Evolutionary conservation across 2,888 invertebrate genomes (phyloP), one percentile per base, ranked within the genome.

Genomic region (Lottia gigantea): DNA sequence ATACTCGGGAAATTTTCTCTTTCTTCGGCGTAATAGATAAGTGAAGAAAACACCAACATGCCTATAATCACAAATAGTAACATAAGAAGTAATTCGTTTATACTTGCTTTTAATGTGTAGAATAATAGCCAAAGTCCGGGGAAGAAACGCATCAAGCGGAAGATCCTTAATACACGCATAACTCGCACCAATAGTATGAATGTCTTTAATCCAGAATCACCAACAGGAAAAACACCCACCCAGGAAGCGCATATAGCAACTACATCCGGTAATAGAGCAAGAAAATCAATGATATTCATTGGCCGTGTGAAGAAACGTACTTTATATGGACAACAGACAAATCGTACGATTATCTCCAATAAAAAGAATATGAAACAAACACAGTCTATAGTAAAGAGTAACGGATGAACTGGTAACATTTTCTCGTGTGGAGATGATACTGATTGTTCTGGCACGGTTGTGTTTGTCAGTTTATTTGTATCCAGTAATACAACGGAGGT

Each of bases 91-190:
- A 83, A 75, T 31, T 83, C 83, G 70, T 75, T 75, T 11, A 79
- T 67, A 63, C 81, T 80, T 67, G 79, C 76, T 65, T 82, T 82
- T 12, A 83, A 67, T 0, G 83, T 83, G 72, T 81, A 78, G 66
- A 79, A 73, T 14, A 83, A 71, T 14, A 83, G 78, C 74, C 80
- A 78, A 16, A 83, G 70, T 2, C 83, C 83, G 1, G 79, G 74
- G 26, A 78, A 75, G 62, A 78, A 76, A 26, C 78, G 71, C 70
- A 80, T 77, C 47, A 82, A 71, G 15, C 80, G 76, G 66, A 82
- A 76, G 40, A 79, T 70, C 14, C 77, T 68, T 64, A 80, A 73
- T n/a, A 81, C 75, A 11, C 82, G 70, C n/a, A 78, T 70, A 26
- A 81, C 74, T 14, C 74, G 73, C 40, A 79, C n/a, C 16, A 79